These are phyloP conservation scores for Brevimyrus niger DNA, from an alignment of 2,113 vertebrate genomes.

Conservation along the genomic window DNA sequence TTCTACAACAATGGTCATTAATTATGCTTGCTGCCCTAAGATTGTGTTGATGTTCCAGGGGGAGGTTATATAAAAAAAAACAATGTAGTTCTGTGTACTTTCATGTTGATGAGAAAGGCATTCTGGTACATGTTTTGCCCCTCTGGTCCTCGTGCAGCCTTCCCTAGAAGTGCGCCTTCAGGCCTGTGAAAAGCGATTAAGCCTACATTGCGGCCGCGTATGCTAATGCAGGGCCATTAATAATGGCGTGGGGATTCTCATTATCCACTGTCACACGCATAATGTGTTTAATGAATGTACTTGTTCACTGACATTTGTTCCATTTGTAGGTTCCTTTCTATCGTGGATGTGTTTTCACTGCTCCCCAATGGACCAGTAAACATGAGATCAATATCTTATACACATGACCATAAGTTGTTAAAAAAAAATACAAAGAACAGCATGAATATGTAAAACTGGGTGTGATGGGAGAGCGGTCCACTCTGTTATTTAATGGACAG, in stretches of 20 bases:
- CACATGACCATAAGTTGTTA: background rate
- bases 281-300: conserved; percentile 12
- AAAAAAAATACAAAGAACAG: background rate
- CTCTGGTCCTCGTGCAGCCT: background rate
- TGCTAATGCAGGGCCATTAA: background rate
- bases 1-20: background rate
- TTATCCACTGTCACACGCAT: conserved; percentile 5
- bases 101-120: background rate
- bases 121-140: background rate
- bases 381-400: background rate
- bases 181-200: conserved; percentile 5
- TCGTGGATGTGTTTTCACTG: background rate
- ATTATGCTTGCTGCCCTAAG: background rate
- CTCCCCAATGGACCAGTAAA: background rate
- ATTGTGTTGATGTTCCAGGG: background rate
- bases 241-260: background rate
- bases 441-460: background rate
- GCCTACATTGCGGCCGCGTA: background rate
- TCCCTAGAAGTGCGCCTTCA: background rate
- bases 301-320: conserved; percentile 4
- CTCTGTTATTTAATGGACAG: background rate
- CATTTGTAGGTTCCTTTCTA: background rate
- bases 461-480: background rate
- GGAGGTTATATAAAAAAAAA: background rate
- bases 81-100: background rate